Base-by-base conservation (phyloP, 2,113 vertebrate species). In the Gulo gulo region DNA sequence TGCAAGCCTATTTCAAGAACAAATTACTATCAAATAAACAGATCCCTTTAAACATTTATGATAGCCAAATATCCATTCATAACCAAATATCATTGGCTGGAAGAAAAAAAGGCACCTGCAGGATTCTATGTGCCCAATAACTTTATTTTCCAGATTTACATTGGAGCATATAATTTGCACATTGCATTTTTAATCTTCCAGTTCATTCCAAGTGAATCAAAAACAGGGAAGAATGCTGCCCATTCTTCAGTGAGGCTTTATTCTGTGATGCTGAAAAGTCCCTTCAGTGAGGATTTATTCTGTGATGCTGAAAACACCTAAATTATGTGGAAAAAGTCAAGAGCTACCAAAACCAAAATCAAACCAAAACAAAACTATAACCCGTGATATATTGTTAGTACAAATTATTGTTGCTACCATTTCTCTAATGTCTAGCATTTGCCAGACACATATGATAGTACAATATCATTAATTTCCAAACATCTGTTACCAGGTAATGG, bases 21-120 rank as follows among this genome's bases (percentile, higher is more conserved):
- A 82, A 82, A 31, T 81, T 83, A 47, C 42, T 94, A 83, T 79
- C 59, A 95, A 88, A 79, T 80, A 96, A 91, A 89, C 13, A 23
- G 18, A 65, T 94, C 26, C 88, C 52, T 93, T 94, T 65, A 95
- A 93, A 85, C 71, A 95, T 88, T 80, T 95, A 95, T 87, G 59
- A 82, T 92, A 55, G 36, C 34, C 67, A 45, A 90, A 14, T 74
- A 88, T 65, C 57, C 31, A 83, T 20, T 87, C 39, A 81, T 7
- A 91, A 36, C 47, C 59, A 88, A 26, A 20, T 39, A 63, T 80
- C 34, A 63, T 0, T 67, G 6, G 4, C 29, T 88, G 8, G 23
- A 5, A 21, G 47, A 14, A 45, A 67, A 73, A 42, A 71, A 10
- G 29, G 9, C 26, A 55, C 29, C 1, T 74, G 50, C 6, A 81